Conservation (phyloP, 2,888 invertebrate genomes). For the Drosophila maculinotata region DNA sequence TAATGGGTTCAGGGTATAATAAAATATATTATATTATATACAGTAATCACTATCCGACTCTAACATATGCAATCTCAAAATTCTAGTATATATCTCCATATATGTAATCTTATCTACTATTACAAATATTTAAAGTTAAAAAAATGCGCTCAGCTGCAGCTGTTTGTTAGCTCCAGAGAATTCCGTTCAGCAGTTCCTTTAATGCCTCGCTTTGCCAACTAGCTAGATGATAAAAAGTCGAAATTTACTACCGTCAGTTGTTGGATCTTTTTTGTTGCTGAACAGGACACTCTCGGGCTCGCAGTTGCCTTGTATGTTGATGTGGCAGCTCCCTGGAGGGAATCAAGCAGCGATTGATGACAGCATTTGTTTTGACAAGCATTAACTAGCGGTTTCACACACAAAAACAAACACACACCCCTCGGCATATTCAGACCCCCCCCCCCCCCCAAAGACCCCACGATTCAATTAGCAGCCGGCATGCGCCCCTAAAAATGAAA, state of each 20-base stretch:
- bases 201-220: background rate
- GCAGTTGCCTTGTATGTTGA: conserved; percentile 9
- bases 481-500: conserved; percentile 36
- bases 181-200: conserved; percentile 30
- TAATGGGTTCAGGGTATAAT: too few species aligned
- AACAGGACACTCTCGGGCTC: conserved; percentile 49
- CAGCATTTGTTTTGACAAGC: conserved; percentile 77
- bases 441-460: conserved; percentile 14
- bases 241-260: conserved; percentile 70
- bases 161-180: conserved; percentile 59
- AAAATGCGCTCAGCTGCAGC: conserved; percentile 15
- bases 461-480: conserved; percentile 47
- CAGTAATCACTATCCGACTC: too few species aligned
- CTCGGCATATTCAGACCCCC: too few species aligned
- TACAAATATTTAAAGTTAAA: background rate
- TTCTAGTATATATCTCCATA: too few species aligned
- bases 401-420: conserved; percentile 15
- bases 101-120: too few species aligned
- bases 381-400: conserved; percentile 80
- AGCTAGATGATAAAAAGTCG: conserved; percentile 20
- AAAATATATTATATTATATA: too few species aligned
- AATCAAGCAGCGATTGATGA: conserved; percentile 62
- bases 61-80: too few species aligned
- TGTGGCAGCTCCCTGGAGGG: conserved; percentile 38
- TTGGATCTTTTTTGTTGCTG: conserved; percentile 20